Base-by-base conservation (phyloP, 2,888 invertebrate species). In the Sesia bembeciformis region DNA sequence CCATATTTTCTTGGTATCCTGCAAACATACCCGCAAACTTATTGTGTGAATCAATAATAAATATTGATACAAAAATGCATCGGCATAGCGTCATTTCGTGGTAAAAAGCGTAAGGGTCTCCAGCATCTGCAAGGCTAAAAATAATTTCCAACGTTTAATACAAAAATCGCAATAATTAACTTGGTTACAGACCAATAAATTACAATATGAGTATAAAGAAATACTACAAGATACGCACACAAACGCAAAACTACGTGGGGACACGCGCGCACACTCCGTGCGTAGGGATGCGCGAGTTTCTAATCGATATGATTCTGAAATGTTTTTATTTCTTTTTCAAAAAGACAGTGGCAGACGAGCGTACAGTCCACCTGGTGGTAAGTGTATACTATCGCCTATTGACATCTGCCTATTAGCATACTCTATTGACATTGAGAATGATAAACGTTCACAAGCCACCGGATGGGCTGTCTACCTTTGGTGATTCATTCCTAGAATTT, bases 81-180 rank as follows among this genome's bases (percentile, higher is more conserved):
- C 41, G 46, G 54, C 51, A 51, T 51, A 53, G 40, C 8, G 53
- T 46, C 40, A 57, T 54, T 61, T 59, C 60, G 56, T 53, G 71
- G 84, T 83, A 87, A 81, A 83, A 84, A 79, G 73, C 58, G 65
- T 71, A 65, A 64, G 65, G 39, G n/a, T 23, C 67, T 41, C 67
- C 63, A 66, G 75, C 78, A 77, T 81, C 79, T 81, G 81, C 79
- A 69, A 72, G 60, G 81, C 79, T 88, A 85, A 88, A 88, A 88
- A 88, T 89, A 87, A 88, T 88, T 85, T 88, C 78, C 86, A 86
- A 81, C 87, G 86, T 89, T 89, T 88, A 88, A 88, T 88, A 87
- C 88, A 88, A 89, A 89, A 89, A 89, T 89, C 82, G 84, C 82
- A 88, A 88, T 89, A 89, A 89, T 89, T 89, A 88, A 88, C 87